Percentiles rank a stretch among this genome's conserved stretches.
Evolutionary conservation across 2,113 vertebrate genomes (phyloP).

Genomic region (Cygnus buccinator): DNA sequence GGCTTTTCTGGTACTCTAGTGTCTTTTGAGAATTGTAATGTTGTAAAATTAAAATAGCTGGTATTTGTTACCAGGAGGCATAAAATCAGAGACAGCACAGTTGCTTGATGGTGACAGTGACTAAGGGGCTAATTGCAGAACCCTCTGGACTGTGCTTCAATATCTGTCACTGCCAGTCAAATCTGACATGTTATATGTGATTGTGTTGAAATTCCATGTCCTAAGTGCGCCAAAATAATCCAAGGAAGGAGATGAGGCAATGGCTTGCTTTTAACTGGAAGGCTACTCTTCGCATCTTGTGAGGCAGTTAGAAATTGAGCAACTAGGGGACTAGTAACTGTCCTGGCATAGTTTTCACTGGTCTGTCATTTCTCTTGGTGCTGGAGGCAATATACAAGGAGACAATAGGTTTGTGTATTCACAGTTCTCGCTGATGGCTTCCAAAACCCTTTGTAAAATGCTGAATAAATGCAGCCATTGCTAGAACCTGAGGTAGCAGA

Average conservation of each 20-base stretch:
- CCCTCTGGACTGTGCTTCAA: slow-evolving; percentile 47
- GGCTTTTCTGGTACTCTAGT: slow-evolving; percentile 2
- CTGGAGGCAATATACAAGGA: not conserved
- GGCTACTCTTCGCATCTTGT: not conserved
- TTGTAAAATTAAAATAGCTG: slow-evolving; percentile 67
- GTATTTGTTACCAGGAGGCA: slow-evolving; percentile 58
- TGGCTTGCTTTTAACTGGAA: not conserved
- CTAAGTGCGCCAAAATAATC: slow-evolving; percentile 35
- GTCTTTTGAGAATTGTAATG: slow-evolving; percentile 59
- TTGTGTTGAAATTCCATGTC: slow-evolving; percentile 22
- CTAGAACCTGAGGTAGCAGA: not conserved
- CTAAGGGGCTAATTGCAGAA: slow-evolving; percentile 70
- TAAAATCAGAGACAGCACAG: slow-evolving; percentile 50
- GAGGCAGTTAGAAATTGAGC: not conserved
- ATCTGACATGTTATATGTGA: slow-evolving; percentile 38
- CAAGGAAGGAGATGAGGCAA: slow-evolving; percentile 27
- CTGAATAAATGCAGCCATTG: not conserved
- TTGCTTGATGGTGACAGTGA: slow-evolving; percentile 63
- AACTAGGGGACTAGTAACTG: not conserved
- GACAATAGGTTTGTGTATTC: not conserved
- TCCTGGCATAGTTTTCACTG: not conserved
- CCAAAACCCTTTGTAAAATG: not conserved
- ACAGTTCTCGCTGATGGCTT: not conserved
- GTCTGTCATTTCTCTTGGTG: not conserved
- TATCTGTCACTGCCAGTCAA: slow-evolving; percentile 52